Percentiles rank a stretch among this genome's conserved stretches.
These are phyloP conservation scores for Rhipidura dahli DNA, from an alignment of 2,113 vertebrate species.

Conservation along the genomic window DNA sequence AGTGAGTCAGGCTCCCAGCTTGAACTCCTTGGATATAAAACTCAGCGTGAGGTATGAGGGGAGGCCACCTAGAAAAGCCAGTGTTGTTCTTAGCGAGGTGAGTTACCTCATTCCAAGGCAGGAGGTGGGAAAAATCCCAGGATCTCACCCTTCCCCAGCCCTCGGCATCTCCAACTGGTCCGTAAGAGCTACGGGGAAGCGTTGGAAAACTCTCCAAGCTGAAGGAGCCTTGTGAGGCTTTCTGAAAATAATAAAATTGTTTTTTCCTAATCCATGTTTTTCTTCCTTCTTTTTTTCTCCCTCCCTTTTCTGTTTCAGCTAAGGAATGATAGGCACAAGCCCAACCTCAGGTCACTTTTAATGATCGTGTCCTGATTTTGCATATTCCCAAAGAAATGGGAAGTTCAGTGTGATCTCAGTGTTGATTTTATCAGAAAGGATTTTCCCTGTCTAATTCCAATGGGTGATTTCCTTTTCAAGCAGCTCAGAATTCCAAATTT, in stretches of 20 bases:
- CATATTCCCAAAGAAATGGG: neutral
- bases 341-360: neutral
- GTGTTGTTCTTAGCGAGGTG: neutral
- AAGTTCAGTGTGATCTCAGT: neutral
- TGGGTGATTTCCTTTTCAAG: neutral
- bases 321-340: neutral
- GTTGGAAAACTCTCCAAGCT: neutral
- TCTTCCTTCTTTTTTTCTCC: neutral
- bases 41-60: neutral
- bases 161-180: neutral
- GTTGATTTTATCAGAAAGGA: neutral
- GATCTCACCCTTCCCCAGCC: neutral
- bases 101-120: conserved; percentile 27
- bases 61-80: conserved; percentile 8
- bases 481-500: neutral
- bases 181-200: neutral
- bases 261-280: neutral
- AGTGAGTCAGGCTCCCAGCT: conserved; percentile 16
- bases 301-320: neutral
- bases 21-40: conserved; percentile 20
- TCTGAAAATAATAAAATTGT: neutral
- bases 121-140: neutral
- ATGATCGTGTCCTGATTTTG: neutral
- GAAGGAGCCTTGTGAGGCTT: neutral
- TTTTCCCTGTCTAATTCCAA: neutral